phyloP scores from a whole-genome alignment of 2,113 vertebrate genomes.

The Istiophorus platypterus region DNA sequence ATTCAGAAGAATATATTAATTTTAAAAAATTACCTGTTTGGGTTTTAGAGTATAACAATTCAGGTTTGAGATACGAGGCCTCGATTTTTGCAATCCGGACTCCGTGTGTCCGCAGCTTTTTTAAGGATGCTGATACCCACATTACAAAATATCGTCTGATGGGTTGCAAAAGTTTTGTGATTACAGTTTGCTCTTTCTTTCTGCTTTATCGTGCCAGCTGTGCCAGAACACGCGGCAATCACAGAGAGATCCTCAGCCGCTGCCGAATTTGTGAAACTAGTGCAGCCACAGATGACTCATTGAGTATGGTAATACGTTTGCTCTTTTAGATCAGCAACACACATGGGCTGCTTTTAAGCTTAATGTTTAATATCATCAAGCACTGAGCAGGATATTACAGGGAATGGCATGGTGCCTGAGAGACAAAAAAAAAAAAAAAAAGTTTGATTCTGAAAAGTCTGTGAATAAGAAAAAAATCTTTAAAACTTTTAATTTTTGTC shows the following conservation, averaged over 20 bases:
- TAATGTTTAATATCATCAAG: background rate
- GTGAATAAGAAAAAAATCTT: too few relatives aligned
- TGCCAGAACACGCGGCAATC: background rate
- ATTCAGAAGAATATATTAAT: too few relatives aligned
- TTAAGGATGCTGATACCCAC: background rate
- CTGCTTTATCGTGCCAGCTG: background rate
- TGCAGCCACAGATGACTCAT: background rate
- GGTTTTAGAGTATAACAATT: background rate
- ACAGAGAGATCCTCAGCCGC: background rate
- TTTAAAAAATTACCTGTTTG: background rate
- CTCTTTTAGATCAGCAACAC: too few relatives aligned
- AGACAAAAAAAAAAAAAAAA: too few relatives aligned
- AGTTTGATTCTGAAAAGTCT: too few relatives aligned
- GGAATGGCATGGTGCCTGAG: too few relatives aligned
- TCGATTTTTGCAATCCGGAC: too few relatives aligned
- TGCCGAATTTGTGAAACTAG: background rate
- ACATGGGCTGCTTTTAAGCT: background rate
- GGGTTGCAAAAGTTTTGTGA: conserved; percentile 12
- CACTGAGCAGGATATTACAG: too few relatives aligned
- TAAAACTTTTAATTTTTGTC: too few relatives aligned
- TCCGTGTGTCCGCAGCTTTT: background rate
- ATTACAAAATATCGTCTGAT: background rate
- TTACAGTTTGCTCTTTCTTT: background rate
- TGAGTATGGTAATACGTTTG: background rate
- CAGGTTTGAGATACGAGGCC: too few relatives aligned